These are phyloP conservation scores for Enteromius afrohamiltoni DNA, from an alignment of 2,797 vertebrate species.

Conservation along the genomic window DNA sequence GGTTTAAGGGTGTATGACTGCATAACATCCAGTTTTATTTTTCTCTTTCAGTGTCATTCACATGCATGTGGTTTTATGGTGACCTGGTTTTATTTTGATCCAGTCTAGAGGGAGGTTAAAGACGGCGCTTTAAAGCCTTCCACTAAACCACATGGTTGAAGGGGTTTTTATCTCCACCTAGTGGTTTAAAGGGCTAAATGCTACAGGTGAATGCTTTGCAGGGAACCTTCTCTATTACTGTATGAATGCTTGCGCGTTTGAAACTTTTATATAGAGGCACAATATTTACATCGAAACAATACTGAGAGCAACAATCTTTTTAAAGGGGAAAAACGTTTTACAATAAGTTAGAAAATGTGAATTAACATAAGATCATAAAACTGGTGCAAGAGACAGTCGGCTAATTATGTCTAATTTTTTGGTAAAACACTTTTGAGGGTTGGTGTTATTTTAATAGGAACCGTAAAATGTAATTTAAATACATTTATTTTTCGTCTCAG, in stretches of 20 bases:
- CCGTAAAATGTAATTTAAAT: not conserved
- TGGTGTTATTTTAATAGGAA: not conserved
- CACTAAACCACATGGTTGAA: slow-evolving; percentile 20
- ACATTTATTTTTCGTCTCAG: not conserved
- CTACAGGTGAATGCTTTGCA: not conserved
- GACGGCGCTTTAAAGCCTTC: slow-evolving; percentile 1
- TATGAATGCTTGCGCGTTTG: not conserved
- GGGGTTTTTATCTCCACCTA: slow-evolving; percentile 64
- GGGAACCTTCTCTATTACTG: not conserved
- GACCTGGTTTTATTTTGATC: slow-evolving; percentile 32
- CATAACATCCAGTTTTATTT: slow-evolving; percentile 11
- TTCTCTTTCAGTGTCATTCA: slow-evolving; percentile 32
- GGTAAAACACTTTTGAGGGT: not conserved
- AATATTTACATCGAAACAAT: not conserved
- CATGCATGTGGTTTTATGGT: slow-evolving; percentile 37
- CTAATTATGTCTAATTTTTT: not conserved
- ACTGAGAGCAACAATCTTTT: not conserved
- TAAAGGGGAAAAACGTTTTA: not conserved
- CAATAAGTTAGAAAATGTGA: not conserved
- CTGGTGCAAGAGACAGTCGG: not conserved
- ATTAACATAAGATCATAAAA: not conserved
- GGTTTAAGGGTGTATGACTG: slow-evolving; percentile 20
- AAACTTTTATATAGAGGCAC: not conserved
- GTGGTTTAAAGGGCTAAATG: slow-evolving; percentile 39
- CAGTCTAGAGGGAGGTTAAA: not conserved